These are phyloP conservation scores for Callyntrura guangdongensis DNA, from an alignment of 2,888 invertebrate species.

Conservation along the genomic window DNA sequence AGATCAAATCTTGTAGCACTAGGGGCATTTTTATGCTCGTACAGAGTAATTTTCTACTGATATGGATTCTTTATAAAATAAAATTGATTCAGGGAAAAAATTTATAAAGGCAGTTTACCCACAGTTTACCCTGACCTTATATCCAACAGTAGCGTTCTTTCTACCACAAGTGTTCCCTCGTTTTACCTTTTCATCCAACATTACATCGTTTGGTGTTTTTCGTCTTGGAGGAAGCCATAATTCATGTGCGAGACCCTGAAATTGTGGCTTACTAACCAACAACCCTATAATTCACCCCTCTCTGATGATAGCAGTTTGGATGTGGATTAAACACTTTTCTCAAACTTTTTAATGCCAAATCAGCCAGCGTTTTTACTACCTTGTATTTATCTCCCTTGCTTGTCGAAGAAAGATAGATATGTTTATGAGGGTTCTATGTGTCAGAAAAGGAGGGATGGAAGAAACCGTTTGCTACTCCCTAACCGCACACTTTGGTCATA, in stretches of 20 bases:
- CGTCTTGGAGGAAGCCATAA: constrained; percentile 84
- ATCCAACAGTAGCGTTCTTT: constrained; percentile 5
- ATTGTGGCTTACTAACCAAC: constrained; percentile 79
- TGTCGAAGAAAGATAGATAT: constrained; percentile 51
- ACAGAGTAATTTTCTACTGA: not conserved
- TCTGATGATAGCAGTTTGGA: constrained; percentile 77
- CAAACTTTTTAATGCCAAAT: constrained; percentile 61
- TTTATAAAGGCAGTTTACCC: not conserved
- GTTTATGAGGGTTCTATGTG: not conserved
- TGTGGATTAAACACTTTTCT: constrained; percentile 76
- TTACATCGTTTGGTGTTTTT: constrained; percentile 1
- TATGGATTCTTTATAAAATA: not conserved
- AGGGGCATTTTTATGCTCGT: not conserved
- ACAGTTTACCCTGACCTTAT: not conserved
- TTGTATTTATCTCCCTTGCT: constrained; percentile 23
- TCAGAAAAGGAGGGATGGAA: not conserved
- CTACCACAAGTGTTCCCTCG: not conserved
- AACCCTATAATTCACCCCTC: constrained; percentile 78
- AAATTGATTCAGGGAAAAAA: constrained; percentile 35
- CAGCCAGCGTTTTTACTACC: constrained; percentile 50
- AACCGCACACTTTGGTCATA: constrained; percentile 79
- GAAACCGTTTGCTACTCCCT: constrained; percentile 26
- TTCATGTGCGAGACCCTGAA: constrained; percentile 83
- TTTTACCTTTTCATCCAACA: not conserved
- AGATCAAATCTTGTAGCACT: not conserved